phyloP scores from a whole-genome alignment of 2,888 invertebrate genomes.

The Ophion obscuratus region DNA sequence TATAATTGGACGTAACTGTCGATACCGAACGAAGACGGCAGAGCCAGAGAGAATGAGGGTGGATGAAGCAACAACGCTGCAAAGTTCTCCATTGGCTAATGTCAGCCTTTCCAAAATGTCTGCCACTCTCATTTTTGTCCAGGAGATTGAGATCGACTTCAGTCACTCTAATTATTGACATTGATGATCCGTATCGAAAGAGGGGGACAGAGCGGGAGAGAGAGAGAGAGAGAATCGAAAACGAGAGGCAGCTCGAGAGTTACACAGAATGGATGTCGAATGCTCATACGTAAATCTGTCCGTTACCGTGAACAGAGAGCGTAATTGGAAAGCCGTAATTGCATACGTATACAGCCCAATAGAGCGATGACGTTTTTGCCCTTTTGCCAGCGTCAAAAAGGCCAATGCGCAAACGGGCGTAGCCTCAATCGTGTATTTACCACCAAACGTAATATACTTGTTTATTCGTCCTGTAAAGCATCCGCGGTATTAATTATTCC shows the following conservation, averaged over 20 bases:
- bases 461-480: no score
- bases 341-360: slow-evolving; percentile 19
- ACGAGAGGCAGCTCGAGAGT: slow-evolving; percentile 13
- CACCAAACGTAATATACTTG: no score
- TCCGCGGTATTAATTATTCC: no score
- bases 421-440: no score
- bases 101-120: slow-evolving; percentile 52
- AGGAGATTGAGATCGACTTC: slow-evolving; percentile 50
- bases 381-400: not conserved
- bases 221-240: slow-evolving; percentile 25
- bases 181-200: slow-evolving; percentile 35
- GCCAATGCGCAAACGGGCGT: no score
- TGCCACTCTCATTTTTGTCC: not conserved
- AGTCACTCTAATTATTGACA: slow-evolving; percentile 59
- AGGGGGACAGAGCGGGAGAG: not conserved
- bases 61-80: slow-evolving; percentile 16
- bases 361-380: not conserved
- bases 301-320: slow-evolving; percentile 19
- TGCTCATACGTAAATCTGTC: slow-evolving; percentile 56
- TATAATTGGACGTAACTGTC: slow-evolving; percentile 67
- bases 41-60: slow-evolving; percentile 34
- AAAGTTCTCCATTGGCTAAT: slow-evolving; percentile 36
- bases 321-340: slow-evolving; percentile 12
- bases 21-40: slow-evolving; percentile 47
- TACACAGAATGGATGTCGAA: slow-evolving; percentile 36